A percentile compares a stretch with the other conserved stretches of the same genome.
Conservation (phyloP, 2,888 invertebrate genomes). For the Nysson spinosus region DNA sequence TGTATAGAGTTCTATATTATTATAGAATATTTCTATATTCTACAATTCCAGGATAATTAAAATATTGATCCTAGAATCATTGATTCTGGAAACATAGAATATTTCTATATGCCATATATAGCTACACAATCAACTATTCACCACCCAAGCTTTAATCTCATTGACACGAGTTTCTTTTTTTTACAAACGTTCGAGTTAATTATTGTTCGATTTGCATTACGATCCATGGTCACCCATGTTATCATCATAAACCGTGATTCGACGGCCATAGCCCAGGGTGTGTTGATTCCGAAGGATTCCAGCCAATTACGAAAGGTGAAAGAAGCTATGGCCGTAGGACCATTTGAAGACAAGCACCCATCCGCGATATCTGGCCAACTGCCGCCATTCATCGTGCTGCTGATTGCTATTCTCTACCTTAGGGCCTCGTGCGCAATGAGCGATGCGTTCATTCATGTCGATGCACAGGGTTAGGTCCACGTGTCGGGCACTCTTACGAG, state of each 20-base stretch:
- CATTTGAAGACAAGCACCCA: slow-evolving; percentile 36
- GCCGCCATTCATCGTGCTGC: slow-evolving; percentile 66
- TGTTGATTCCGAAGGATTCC: slow-evolving; percentile 44
- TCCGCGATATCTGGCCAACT: slow-evolving; percentile 65
- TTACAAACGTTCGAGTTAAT: not conserved
- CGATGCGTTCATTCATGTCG: slow-evolving; percentile 65
- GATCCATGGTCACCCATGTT: slow-evolving; percentile 34
- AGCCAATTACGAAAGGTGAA: slow-evolving; percentile 51
- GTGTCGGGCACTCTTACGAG: slow-evolving; percentile 8
- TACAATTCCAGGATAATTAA: too few species aligned
- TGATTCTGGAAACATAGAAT: too few species aligned
- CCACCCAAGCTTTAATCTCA: too few species aligned
- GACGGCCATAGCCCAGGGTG: slow-evolving; percentile 35
- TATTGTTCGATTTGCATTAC: not conserved
- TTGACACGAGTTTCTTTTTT: too few species aligned
- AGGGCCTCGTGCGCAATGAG: slow-evolving; percentile 53
- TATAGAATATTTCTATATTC: too few species aligned
- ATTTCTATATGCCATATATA: too few species aligned
- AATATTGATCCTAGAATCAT: too few species aligned
- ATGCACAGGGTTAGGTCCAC: slow-evolving; percentile 34
- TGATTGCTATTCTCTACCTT: slow-evolving; percentile 63
- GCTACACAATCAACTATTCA: too few species aligned
- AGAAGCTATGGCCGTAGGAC: slow-evolving; percentile 47
- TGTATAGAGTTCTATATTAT: too few species aligned
- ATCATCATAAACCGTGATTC: slow-evolving; percentile 17